Base-by-base conservation (phyloP, 37 sponge, comb jelly and placozoan species). In the Diacarnus erythraeanus region DNA sequence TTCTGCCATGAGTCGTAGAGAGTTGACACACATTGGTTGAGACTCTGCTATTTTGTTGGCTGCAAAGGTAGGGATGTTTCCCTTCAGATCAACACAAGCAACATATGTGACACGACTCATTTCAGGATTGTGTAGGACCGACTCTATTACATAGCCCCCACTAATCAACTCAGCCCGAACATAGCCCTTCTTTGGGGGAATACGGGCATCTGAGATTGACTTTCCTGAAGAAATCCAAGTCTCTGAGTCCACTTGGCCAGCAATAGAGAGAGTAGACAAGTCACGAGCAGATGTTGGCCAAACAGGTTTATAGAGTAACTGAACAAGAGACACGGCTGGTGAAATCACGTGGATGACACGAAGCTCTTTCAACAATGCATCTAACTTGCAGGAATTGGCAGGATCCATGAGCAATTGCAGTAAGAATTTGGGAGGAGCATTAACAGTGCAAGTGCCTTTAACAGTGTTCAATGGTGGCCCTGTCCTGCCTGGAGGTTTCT, bases 241-340 rank as follows among this genome's bases (percentile, higher is more conserved):
- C 10, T 17, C 8, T 12, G 27, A 38, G 38, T 92, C 78, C 23
- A 64, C 40, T 31, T 67, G 73, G 23, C 81, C 81, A 1, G 64
- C 25, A 23, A 76, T 63, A 47, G 63, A 77, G 66, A 94, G 43
- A 2, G 79, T 18, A n/a, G 41, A 47, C 39, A 94, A 87, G 38
- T 94, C 94, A 38, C 94, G 76, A 6, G 84, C 77, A 8, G 88
- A 41, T 6, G 94, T 94, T 0, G 94, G 94, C 82, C 90, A 85
- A 37, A 94, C 78, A 0, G 88, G 75, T 37, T 90, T 83, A 71
- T 90, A 94, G 31, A 76, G 57, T 10, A 94, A 64, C 0, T 84
- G 82, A 3, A 80, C 54, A 6, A 84, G n/a, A 2, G 59, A 64
- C 20, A 84, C 61, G 0, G 80, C 72, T 23, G 60, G 22, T 21